Base-by-base conservation (phyloP, 2,888 invertebrate species). In the Hirtodrosophila histrioides region DNA sequence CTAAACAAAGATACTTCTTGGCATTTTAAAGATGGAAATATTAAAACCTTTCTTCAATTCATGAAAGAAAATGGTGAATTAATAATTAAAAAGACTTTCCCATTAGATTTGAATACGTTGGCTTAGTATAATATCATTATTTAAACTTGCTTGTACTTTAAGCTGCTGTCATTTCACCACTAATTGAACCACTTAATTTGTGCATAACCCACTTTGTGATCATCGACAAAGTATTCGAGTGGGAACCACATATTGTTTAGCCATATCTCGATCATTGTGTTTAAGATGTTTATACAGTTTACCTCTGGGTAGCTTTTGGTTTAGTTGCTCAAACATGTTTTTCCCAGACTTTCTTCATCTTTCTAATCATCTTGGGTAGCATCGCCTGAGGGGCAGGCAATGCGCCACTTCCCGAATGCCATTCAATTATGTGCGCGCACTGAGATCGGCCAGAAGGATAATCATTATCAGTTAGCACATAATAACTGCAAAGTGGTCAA, bases 391-490 rank as follows among this genome's bases (percentile, higher is more conserved):
- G 1, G 24, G 48, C 43, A 17, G 17, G 17, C 17, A 17, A 17
- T 17, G 17, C 17, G 17, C 17, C 17, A 2, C 17, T 17, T 17
- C 17, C 17, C 17, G 17, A 17, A 54, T 54, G 53, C 24, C 49
- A 53, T 55, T 51, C 54, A 48, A 27, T 54, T 63, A 61, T 57
- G 10, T 35, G 56, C 29, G 33, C 11, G 31, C 3, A 35, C 4
- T n/a, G 17, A 60, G 76, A 63, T 80, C 48, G 58, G 29, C 40
- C 11, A 60, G 54, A 66, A 73, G 80, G 82, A 86, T 86, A 86
- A 87, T 81, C 69, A 80, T 73, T 81, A 83, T 86, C 87, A 85
- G 85, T 80, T 86, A 80, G 69, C 80, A 80, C 80, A 80, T 80
- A 87, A 84, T 84, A 74, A 77, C 74, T 67, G 74, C 73, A 60